Base-by-base conservation (phyloP, 2,888 invertebrate species). In the Ichneumon xanthorius region DNA sequence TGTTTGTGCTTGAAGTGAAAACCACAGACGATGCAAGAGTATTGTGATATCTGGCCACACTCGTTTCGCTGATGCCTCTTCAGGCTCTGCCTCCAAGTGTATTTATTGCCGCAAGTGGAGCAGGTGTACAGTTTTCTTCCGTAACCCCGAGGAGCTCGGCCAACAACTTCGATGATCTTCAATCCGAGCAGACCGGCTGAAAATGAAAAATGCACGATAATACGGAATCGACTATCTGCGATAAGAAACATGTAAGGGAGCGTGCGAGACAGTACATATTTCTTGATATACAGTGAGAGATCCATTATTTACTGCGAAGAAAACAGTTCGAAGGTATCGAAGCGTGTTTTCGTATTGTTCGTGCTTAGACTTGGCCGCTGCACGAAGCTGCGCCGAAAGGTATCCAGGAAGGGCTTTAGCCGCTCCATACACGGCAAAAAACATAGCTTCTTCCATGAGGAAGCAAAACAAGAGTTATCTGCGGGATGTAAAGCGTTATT, bases 1-100 rank as follows among this genome's bases (percentile, higher is more conserved):
- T 95, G 95, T 82, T 95, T 95, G 85, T 94, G 94, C 90, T 94
- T 95, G 88, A 95, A 94, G 50, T 90, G 90, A 76, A 92, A 90
- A 33, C 90, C 91, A 83, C 94, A 94, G 40, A 90, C 71, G 2
- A 90, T 87, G 86, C 94, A 94, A 50, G 78, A 83, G 85, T 92
- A 93, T 48, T 90, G 90, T 4, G 94, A 94, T 11, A 80, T 79
- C 61, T 90, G 92, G 6, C 92, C 92, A 82, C 93, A 93, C 79
- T 93, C 92, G 87, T 89, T 90, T 58, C 89, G 88, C 58, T 89
- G 80, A 86, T 93, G 93, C 71, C 91, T 89, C 70, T 87, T 82
- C 67, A 92, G 87, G 5, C 89, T 89, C 19, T 87, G 88, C 53
- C 84, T 85, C 86, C 89, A 89, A 70, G 86, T 83, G 82, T 93